Conservation (phyloP, 2,888 invertebrate species). For the Tetragnatha montana region DNA sequence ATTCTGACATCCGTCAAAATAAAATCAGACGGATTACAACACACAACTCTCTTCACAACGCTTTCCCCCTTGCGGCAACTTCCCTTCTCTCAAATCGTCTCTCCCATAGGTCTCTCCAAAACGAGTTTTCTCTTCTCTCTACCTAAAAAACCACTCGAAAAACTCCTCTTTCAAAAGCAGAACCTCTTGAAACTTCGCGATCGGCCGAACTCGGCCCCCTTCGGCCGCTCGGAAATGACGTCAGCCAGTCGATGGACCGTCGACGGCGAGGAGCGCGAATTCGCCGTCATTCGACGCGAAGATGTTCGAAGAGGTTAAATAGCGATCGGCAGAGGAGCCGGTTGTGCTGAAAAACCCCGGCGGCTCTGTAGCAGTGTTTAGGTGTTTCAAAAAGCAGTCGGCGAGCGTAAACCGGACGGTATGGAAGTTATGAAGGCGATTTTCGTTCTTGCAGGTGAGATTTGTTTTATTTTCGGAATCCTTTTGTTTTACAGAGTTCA, state of each 20-base stretch:
- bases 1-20: too few species aligned
- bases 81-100: background rate
- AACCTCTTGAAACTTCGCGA: background rate
- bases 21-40: too few species aligned
- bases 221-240: conserved; percentile 36
- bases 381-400: background rate
- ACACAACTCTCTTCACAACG: too few species aligned
- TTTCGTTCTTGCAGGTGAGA: background rate
- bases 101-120: background rate
- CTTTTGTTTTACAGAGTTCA: too few species aligned
- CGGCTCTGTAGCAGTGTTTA: background rate
- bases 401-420: background rate
- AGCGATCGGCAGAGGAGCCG: background rate
- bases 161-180: too few species aligned
- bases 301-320: conserved; percentile 34
- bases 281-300: conserved; percentile 32
- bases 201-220: background rate
- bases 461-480: too few species aligned
- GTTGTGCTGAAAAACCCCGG: background rate
- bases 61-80: background rate
- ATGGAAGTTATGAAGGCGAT: background rate
- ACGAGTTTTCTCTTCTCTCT: background rate
- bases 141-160: too few species aligned
- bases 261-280: conserved; percentile 9
- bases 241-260: conserved; percentile 21